Evolutionary conservation across 2,113 vertebrate genomes (phyloP).

Genomic region (Numenius arquata): DNA sequence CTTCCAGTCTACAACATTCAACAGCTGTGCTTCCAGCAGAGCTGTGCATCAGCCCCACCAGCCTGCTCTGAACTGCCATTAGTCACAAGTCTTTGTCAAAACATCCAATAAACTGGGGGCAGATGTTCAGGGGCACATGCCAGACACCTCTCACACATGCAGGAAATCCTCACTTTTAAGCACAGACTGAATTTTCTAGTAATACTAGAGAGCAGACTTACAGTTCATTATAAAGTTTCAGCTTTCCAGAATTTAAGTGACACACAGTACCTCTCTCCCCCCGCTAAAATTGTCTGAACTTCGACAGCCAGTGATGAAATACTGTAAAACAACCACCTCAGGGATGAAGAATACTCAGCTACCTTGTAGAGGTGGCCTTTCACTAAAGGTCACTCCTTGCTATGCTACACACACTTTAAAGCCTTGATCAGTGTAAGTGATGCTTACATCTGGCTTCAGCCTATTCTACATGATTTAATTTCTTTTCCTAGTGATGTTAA

Average conservation of each 20-base stretch:
- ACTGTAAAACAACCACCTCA: neutral
- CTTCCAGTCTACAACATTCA: no score
- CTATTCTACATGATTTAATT: neutral
- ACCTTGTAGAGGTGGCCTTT: neutral
- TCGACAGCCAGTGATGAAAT: neutral
- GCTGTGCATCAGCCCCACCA: accelerated
- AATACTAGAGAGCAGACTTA: neutral
- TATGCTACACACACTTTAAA: neutral
- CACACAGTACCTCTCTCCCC: neutral
- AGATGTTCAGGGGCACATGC: neutral
- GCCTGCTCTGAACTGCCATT: neutral
- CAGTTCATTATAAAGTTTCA: neutral
- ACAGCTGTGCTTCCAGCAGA: neutral
- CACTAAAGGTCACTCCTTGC: neutral
- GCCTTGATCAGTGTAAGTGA: neutral
- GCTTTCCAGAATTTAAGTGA: neutral
- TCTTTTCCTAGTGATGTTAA: neutral
- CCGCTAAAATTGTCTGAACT: neutral
- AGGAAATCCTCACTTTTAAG: neutral
- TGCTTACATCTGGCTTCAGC: neutral
- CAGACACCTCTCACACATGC: no score
- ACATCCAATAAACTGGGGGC: neutral
- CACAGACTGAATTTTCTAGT: neutral
- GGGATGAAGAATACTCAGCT: neutral
- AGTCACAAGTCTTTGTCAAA: neutral